A percentile compares a stretch with the other conserved stretches of the same genome.
Conservation (phyloP, 2,888 invertebrate genomes). For the Lithosia quadra region DNA sequence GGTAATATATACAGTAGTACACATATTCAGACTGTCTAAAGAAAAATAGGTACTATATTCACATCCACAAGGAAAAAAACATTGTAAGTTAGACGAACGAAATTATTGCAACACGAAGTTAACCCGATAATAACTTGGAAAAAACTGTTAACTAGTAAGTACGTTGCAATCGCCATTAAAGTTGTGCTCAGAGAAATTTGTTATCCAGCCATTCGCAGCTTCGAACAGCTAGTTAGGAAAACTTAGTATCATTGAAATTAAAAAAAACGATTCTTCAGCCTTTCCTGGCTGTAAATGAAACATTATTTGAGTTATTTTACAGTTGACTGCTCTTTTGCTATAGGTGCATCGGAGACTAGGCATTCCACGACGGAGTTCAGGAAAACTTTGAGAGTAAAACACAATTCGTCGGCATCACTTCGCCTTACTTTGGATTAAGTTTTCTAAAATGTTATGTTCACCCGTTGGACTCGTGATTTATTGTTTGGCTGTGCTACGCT, state of each 20-base stretch:
- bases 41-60: too few relatives aligned
- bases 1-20: too few relatives aligned
- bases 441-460: constrained; percentile 65
- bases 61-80: too few relatives aligned
- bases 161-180: constrained; percentile 18
- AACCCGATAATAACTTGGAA: neutral
- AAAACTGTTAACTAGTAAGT: constrained; percentile 7
- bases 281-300: constrained; percentile 55
- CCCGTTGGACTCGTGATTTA: constrained; percentile 62
- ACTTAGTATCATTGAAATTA: constrained; percentile 34
- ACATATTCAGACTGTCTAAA: too few relatives aligned
- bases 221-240: constrained; percentile 55
- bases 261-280: constrained; percentile 40
- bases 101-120: too few relatives aligned
- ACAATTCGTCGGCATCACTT: constrained; percentile 68
- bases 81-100: too few relatives aligned
- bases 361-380: constrained; percentile 64
- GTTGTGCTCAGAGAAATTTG: constrained; percentile 28
- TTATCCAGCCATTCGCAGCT: constrained; percentile 28
- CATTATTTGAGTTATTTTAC: constrained; percentile 68
- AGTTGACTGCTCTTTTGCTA: constrained; percentile 65
- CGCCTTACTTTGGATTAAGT: constrained; percentile 66
- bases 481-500: constrained; percentile 49
- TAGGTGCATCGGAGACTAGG: constrained; percentile 53
- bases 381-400: constrained; percentile 65